Conservation (phyloP, 2,888 invertebrate species). For the Eurytoma californica region DNA sequence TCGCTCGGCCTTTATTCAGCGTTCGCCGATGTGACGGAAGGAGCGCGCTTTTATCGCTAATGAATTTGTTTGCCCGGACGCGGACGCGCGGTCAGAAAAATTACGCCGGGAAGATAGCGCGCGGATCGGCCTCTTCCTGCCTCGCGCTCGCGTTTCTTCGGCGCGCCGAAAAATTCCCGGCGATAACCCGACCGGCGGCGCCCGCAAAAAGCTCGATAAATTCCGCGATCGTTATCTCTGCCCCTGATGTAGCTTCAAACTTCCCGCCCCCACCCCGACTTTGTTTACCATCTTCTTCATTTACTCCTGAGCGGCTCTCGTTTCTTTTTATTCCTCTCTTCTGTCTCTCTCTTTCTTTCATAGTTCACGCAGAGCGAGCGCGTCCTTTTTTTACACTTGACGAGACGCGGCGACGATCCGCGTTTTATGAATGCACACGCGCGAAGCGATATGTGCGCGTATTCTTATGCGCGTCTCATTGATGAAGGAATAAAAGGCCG, state of each 20-base stretch:
- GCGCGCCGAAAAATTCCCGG: conserved; percentile 31
- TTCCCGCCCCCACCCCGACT: conserved; percentile 8
- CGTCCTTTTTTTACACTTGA: conserved; percentile 19
- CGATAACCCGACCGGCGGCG: conserved; percentile 34
- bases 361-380: too few species aligned
- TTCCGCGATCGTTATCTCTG: conserved; percentile 33
- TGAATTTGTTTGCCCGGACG: conserved; percentile 36
- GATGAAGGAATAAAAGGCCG: conserved; percentile 30
- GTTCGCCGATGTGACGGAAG: not conserved
- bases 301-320: conserved; percentile 6
- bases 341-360: too few species aligned
- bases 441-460: not conserved
- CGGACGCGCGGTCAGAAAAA: conserved; percentile 25
- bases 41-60: conserved; percentile 18
- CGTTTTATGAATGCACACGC: conserved; percentile 17
- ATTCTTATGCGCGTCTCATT: conserved; percentile 26
- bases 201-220: conserved; percentile 30
- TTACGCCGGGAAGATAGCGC: conserved; percentile 15
- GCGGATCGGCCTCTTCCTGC: not conserved
- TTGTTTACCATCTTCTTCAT: conserved; percentile 3
- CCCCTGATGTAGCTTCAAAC: conserved; percentile 13
- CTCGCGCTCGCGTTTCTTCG: conserved; percentile 1
- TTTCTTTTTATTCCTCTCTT: conserved; percentile 5
- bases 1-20: too few species aligned
- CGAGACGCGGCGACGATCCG: conserved; percentile 16